Evolutionary conservation across 1,140 invertebrate genomes (phyloP).

Genomic region (Lordiphosa mommai): DNA sequence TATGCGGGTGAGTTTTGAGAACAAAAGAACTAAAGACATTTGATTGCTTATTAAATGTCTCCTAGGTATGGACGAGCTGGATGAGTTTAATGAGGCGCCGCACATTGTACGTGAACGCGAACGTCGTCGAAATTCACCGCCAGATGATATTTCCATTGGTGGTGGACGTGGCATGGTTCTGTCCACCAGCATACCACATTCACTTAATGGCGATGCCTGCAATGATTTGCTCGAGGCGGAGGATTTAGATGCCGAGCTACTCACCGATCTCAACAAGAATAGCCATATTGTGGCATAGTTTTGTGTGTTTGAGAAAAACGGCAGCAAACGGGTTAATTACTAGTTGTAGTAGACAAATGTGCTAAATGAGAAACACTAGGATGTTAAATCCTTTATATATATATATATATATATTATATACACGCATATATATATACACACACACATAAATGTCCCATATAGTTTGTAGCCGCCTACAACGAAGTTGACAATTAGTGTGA

Average conservation of each 20-base stretch:
- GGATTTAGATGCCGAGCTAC: constrained; percentile 65
- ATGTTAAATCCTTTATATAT: constrained; percentile 43
- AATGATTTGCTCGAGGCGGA: constrained; percentile 69
- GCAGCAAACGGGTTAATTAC: constrained; percentile 58
- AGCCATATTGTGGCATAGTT: constrained; percentile 77
- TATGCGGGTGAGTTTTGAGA: constrained; percentile 80
- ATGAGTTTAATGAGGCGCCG: constrained; percentile 95
- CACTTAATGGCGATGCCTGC: constrained; percentile 65
- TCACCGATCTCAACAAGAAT: constrained; percentile 78
- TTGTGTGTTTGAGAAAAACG: background rate
- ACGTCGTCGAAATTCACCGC: constrained; percentile 60
- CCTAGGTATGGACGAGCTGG: constrained; percentile 88
- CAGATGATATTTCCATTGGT: constrained; percentile 56
- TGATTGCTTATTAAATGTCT: background rate
- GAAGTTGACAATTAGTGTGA: constrained; percentile 44
- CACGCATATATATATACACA: constrained; percentile 22
- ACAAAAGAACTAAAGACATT: background rate
- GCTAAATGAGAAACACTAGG: constrained; percentile 51
- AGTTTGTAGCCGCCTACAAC: constrained; percentile 64
- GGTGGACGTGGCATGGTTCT: constrained; percentile 58
- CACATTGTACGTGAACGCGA: constrained; percentile 81
- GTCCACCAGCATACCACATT: constrained; percentile 64
- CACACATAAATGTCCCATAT: constrained; percentile 34
- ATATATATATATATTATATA: constrained; percentile 5
- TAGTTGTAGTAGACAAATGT: constrained; percentile 64